Evolutionary conservation across 2,113 vertebrate genomes (phyloP).

Genomic region (Hassar affinis): DNA sequence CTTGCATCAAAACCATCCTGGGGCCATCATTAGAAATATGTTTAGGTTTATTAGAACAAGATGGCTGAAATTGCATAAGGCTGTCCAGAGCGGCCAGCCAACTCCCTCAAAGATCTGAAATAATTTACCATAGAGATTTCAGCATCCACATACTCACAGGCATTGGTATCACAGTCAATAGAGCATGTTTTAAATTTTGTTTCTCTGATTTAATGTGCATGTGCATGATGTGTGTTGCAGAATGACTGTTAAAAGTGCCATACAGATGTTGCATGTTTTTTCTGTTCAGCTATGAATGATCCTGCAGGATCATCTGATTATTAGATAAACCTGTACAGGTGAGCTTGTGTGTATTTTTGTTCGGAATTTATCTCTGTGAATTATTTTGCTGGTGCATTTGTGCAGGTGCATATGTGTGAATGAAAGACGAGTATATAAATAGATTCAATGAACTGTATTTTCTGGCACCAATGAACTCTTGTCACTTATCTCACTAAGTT

Average conservation of each 20-base stretch:
- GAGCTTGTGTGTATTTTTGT: slow-evolving; percentile 9
- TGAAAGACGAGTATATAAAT: background rate
- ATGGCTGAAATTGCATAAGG: slow-evolving; percentile 23
- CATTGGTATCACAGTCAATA: background rate
- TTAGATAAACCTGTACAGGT: slow-evolving; percentile 8
- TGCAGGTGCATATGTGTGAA: background rate
- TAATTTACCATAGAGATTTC: background rate
- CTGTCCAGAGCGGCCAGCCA: background rate
- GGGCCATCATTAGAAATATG: background rate
- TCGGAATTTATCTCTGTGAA: slow-evolving; percentile 1
- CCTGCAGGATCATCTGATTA: slow-evolving; percentile 3
- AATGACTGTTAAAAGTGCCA: background rate
- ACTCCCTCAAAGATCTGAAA: background rate
- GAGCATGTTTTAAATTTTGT: background rate
- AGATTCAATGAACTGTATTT: background rate
- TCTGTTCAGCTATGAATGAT: background rate
- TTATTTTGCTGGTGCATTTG: background rate
- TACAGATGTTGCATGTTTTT: background rate
- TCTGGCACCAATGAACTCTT: background rate
- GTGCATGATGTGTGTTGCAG: background rate
- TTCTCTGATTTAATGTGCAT: background rate
- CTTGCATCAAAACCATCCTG: slow-evolving; percentile 11
- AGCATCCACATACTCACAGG: background rate
- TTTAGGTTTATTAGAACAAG: background rate
- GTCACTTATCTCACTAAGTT: background rate